phyloP scores from a whole-genome alignment of 2,797 vertebrate genomes.

The Pangasius larnaudii region DNA sequence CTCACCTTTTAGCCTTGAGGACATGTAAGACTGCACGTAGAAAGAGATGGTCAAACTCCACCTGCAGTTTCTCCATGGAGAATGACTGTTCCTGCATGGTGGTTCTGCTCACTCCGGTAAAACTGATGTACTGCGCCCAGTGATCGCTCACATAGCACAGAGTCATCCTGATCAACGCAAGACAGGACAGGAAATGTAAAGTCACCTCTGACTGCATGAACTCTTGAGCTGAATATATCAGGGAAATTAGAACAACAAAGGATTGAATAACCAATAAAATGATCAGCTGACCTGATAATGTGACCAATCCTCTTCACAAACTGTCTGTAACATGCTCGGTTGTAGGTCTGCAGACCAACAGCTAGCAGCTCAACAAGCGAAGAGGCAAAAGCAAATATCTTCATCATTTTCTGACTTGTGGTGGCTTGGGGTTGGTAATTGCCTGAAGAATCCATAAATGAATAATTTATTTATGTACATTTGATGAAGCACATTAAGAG shows the following conservation, averaged over 20 bases:
- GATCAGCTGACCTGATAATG: conserved; percentile 85
- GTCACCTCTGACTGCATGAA: not conserved
- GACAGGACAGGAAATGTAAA: not conserved
- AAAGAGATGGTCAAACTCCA: conserved; percentile 95
- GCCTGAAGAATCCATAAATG: conserved; percentile 68
- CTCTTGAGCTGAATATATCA: not conserved
- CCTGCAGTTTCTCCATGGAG: conserved; percentile 89
- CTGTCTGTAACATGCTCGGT: conserved; percentile 92
- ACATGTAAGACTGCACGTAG: conserved; percentile 91
- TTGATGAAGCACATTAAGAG: not conserved
- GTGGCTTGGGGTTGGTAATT: conserved; percentile 88
- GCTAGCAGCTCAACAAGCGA: conserved; percentile 91
- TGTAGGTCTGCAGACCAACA: conserved; percentile 91
- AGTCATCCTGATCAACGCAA: conserved; percentile 81
- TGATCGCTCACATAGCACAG: conserved; percentile 95
- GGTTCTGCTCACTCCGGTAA: conserved; percentile 66
- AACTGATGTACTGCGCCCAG: conserved; percentile 89
- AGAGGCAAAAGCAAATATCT: conserved; percentile 92
- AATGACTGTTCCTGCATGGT: conserved; percentile 74
- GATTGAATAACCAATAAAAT: not conserved
- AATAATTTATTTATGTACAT: not conserved
- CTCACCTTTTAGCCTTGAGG: conserved; percentile 93
- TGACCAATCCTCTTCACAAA: conserved; percentile 95
- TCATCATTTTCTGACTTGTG: conserved; percentile 96
- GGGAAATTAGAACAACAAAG: not conserved